Evolutionary conservation across 1,140 invertebrate genomes (phyloP).

Genomic region (Radopholus similis): DNA sequence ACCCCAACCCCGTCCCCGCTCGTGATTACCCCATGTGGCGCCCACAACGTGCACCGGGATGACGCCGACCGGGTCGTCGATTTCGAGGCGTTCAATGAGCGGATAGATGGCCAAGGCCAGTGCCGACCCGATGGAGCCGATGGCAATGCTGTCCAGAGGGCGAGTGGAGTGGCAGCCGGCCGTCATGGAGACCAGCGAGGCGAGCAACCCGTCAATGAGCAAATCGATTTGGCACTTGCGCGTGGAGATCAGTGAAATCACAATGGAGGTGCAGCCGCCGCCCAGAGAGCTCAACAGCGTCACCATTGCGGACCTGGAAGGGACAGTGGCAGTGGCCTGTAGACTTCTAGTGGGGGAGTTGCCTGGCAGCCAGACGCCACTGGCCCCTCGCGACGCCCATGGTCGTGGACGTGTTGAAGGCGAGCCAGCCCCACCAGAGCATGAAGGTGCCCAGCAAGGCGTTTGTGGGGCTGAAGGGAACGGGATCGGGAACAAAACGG

Average conservation of each 20-base stretch:
- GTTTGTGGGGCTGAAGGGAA: constrained; percentile 80
- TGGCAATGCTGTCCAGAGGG: constrained; percentile 55
- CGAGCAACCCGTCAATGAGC: constrained; percentile 58
- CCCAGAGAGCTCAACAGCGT: constrained; percentile 83
- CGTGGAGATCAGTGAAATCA: constrained; percentile 64
- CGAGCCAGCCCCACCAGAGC: constrained; percentile 78
- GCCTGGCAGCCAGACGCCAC: constrained; percentile 79
- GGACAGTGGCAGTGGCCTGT: not conserved
- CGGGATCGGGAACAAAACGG: not conserved
- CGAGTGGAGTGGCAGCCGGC: constrained; percentile 52
- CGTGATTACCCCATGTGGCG: constrained; percentile 55
- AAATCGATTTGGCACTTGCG: constrained; percentile 58
- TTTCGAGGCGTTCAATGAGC: constrained; percentile 55
- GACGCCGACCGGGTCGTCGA: constrained; percentile 62
- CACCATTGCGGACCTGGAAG: constrained; percentile 72
- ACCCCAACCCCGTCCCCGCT: not conserved
- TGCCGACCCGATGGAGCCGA: constrained; percentile 58
- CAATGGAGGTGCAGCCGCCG: constrained; percentile 74
- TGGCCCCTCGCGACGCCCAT: constrained; percentile 70
- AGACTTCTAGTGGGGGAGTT: constrained; percentile 1
- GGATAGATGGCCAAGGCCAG: constrained; percentile 50
- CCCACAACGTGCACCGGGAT: constrained; percentile 61
- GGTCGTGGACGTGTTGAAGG: constrained; percentile 78
- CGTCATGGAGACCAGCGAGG: constrained; percentile 58
- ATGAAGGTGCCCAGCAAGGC: constrained; percentile 86